Percentiles rank a stretch among this genome's conserved stretches.
Evolutionary conservation across 2,113 vertebrate genomes (phyloP).

Genomic region (Quiscalus mexicanus): DNA sequence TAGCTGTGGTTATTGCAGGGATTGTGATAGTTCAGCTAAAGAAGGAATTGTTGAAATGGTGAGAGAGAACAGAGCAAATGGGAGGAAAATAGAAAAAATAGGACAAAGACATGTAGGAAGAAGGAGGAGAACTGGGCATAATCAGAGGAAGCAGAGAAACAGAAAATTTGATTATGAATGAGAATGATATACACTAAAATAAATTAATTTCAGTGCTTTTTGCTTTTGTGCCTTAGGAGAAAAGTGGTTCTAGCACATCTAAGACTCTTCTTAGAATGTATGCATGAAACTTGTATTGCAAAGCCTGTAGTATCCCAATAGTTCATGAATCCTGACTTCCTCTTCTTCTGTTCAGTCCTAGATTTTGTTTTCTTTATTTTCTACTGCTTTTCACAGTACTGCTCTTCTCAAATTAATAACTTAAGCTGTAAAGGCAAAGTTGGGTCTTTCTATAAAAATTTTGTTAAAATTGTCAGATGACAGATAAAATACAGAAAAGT

Average conservation of each 20-base stretch:
- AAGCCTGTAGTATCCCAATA: neutral
- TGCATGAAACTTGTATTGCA: neutral
- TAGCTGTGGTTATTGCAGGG: neutral
- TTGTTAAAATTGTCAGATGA: neutral
- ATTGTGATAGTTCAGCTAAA: neutral
- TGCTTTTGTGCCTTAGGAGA: neutral
- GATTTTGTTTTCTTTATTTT: neutral
- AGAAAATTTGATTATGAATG: neutral
- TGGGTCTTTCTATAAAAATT: neutral
- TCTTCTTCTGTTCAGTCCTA: neutral
- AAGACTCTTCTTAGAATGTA: neutral
- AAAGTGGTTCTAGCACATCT: neutral
- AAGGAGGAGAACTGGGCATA: neutral
- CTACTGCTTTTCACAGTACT: neutral
- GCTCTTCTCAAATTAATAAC: neutral
- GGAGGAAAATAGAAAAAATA: neutral
- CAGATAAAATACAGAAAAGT: slow-evolving; percentile 4
- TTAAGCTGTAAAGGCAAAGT: neutral
- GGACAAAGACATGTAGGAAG: neutral
- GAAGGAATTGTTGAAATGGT: neutral
- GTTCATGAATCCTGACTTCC: neutral
- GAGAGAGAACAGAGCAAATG: neutral
- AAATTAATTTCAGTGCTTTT: neutral
- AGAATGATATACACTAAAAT: neutral
- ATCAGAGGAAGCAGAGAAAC: neutral